Evolutionary conservation across 2,113 vertebrate genomes (phyloP).

Genomic region (Ceratotherium simum): DNA sequence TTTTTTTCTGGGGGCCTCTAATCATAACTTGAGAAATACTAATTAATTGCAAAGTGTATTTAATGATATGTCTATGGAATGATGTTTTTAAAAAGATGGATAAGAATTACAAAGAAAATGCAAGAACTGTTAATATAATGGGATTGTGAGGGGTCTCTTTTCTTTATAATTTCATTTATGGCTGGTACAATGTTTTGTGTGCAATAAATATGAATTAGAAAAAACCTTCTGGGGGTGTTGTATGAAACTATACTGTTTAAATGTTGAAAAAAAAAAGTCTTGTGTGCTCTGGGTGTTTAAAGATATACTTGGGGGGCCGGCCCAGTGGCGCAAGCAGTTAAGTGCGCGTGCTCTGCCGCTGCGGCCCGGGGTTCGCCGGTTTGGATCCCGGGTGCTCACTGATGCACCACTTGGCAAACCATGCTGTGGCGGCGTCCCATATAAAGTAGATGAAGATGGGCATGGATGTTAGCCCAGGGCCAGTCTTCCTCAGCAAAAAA

Average conservation of each 20-base stretch:
- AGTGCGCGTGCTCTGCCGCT: too few relatives aligned
- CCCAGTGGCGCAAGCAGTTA: too few relatives aligned
- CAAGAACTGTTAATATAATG: not conserved
- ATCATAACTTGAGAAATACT: not conserved
- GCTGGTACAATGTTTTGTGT: not conserved
- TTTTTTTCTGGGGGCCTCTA: not conserved
- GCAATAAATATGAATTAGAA: not conserved
- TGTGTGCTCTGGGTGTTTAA: not conserved
- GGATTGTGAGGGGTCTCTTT: not conserved
- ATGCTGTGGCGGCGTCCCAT: too few relatives aligned
- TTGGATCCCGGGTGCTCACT: too few relatives aligned
- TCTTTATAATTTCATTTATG: constrained; percentile 12
- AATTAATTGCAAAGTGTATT: not conserved
- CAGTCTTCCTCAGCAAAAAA: too few relatives aligned
- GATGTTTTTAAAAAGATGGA: not conserved
- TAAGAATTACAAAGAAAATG: not conserved
- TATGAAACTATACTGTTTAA: not conserved
- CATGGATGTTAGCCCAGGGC: too few relatives aligned
- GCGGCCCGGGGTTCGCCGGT: too few relatives aligned
- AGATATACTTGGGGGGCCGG: too few relatives aligned
- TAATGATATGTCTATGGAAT: not conserved
- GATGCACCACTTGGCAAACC: too few relatives aligned
- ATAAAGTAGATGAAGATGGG: too few relatives aligned
- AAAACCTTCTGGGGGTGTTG: not conserved
- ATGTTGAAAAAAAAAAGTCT: not conserved